These are phyloP conservation scores for Sylvilagus floridanus DNA, from an alignment of 2,797 vertebrate species.

Conservation along the genomic window DNA sequence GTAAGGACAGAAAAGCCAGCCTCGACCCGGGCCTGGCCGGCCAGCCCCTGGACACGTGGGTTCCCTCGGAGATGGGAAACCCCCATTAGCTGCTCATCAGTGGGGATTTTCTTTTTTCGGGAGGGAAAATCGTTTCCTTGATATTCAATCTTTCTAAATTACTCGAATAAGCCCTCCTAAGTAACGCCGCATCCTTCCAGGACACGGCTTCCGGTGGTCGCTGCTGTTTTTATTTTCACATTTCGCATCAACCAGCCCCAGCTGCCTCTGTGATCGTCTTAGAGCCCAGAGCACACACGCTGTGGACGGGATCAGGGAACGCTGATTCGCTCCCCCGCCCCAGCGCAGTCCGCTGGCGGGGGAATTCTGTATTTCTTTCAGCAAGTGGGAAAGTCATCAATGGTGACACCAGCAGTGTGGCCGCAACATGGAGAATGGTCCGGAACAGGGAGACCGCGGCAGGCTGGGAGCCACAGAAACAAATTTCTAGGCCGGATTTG, in stretches of 20 bases:
- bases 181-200: background rate
- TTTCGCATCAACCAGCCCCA: background rate
- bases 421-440: background rate
- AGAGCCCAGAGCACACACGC: background rate
- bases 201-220: too few species aligned
- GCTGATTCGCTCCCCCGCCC: too few species aligned
- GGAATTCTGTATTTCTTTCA: background rate
- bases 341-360: too few species aligned
- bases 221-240: background rate
- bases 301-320: background rate
- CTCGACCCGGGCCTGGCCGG: background rate
- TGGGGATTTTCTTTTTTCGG: background rate
- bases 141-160: background rate
- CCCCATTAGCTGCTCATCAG: background rate
- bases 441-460: too few species aligned
- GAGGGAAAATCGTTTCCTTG: background rate
- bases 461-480: background rate
- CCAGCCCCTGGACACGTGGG: background rate
- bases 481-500: too few species aligned
- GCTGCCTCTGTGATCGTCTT: background rate
- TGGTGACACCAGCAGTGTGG: background rate
- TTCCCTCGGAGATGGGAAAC: background rate
- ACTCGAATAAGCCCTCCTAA: background rate
- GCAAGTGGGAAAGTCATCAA: background rate
- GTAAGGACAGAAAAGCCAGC: slow-evolving; percentile 17